Evolutionary conservation across 1,140 invertebrate species (phyloP).

Genomic region (Spodoptera litura): DNA sequence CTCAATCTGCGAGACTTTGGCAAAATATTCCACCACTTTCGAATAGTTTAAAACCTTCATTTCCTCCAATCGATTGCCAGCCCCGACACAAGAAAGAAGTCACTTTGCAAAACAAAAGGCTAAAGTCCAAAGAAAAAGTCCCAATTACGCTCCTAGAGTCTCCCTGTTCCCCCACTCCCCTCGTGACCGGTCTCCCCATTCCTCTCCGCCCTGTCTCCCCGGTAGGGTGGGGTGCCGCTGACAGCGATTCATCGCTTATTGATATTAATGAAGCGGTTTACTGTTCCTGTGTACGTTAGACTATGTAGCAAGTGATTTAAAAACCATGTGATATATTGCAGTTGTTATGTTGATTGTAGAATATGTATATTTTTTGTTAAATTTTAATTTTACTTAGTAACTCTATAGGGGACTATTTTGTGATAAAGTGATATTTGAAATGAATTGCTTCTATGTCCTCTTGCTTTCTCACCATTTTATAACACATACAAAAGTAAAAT

Average conservation of each 20-base stretch:
- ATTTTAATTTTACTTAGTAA: too few species aligned
- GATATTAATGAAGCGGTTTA: conserved; percentile 7
- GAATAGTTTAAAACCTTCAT: conserved; percentile 49
- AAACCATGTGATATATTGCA: too few species aligned
- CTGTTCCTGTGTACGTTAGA: background rate
- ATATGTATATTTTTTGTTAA: background rate
- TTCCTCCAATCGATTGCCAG: conserved; percentile 71
- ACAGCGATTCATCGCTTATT: conserved; percentile 52
- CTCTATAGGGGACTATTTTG: too few species aligned
- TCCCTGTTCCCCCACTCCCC: conserved; percentile 51
- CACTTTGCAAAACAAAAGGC: conserved; percentile 83
- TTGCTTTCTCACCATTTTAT: too few species aligned
- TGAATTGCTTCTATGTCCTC: too few species aligned
- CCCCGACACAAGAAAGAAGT: conserved; percentile 75
- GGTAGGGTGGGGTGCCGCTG: conserved; percentile 54
- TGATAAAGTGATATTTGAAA: too few species aligned
- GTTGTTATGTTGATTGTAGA: background rate
- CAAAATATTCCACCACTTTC: conserved; percentile 38
- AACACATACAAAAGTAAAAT: too few species aligned
- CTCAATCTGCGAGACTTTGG: background rate
- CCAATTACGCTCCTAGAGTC: conserved; percentile 74
- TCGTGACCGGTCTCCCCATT: conserved; percentile 42
- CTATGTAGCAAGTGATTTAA: background rate
- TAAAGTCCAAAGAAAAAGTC: conserved; percentile 83
- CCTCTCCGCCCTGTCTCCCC: conserved; percentile 31